These are phyloP conservation scores for Coptotermes formosanus DNA, from an alignment of 1,140 invertebrate genomes.

Conservation along the genomic window DNA sequence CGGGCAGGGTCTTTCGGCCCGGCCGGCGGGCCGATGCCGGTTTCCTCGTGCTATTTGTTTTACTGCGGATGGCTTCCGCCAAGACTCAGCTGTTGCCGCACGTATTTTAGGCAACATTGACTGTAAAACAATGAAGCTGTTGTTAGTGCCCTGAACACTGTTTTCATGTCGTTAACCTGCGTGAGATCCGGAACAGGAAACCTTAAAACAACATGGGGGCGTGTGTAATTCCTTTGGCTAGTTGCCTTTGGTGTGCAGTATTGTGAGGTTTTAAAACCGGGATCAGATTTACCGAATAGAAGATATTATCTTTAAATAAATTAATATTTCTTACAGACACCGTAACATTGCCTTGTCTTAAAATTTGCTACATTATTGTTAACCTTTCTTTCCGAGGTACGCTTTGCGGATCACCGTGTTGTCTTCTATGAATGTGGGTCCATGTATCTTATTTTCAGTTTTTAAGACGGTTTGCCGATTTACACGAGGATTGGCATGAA, in stretches of 20 bases:
- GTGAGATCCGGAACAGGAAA: neutral
- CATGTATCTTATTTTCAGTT: too few relatives aligned
- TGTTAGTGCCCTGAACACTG: neutral
- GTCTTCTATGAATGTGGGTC: too few relatives aligned
- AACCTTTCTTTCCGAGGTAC: too few relatives aligned
- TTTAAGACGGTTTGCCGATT: too few relatives aligned
- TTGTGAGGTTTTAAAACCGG: neutral
- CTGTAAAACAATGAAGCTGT: neutral
- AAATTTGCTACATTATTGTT: too few relatives aligned
- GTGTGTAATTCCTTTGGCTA: neutral
- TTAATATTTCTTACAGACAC: too few relatives aligned
- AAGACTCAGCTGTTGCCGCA: neutral
- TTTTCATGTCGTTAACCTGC: neutral
- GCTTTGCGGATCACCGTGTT: too few relatives aligned
- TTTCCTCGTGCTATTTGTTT: neutral
- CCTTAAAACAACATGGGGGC: neutral
- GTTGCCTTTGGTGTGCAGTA: neutral
- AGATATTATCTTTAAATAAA: neutral
- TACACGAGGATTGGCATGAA: too few relatives aligned
- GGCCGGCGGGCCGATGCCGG: neutral
- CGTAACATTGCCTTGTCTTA: too few relatives aligned
- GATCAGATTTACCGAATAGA: neutral
- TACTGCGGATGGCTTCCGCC: neutral
- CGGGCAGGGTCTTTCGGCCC: neutral
- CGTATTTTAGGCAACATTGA: slow-evolving; percentile 12